Conservation (phyloP, 1,140 invertebrate species). For the Lepidurus apus region DNA sequence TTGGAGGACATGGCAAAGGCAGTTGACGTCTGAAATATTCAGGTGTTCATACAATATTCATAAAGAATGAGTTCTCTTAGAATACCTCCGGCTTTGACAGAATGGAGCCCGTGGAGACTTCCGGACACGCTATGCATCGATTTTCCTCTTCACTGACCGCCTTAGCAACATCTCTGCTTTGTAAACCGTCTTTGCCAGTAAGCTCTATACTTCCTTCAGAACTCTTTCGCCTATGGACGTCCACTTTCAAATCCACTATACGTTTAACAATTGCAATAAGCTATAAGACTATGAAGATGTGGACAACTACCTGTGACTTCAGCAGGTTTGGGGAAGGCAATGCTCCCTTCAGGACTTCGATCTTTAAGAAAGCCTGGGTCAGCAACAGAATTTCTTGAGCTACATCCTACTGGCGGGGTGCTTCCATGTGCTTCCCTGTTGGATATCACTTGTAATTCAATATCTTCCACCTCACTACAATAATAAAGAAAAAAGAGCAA, state of each 20-base stretch:
- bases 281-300: neutral
- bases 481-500: slow-evolving; percentile 29
- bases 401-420: slow-evolving; percentile 55
- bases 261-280: slow-evolving; percentile 34
- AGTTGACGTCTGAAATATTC: slow-evolving; percentile 22
- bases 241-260: slow-evolving; percentile 74
- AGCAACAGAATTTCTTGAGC: slow-evolving; percentile 54
- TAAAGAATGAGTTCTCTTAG: too few relatives aligned
- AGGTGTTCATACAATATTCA: neutral
- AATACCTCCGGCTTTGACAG: neutral
- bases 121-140: neutral
- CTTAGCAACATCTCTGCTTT: neutral
- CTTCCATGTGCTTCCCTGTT: slow-evolving; percentile 48
- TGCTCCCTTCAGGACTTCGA: neutral
- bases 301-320: neutral
- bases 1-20: slow-evolving; percentile 26
- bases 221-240: slow-evolving; percentile 85
- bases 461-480: slow-evolving; percentile 65
- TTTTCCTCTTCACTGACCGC: neutral
- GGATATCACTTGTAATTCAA: slow-evolving; percentile 74
- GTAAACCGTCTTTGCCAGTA: neutral
- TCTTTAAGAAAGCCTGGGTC: slow-evolving; percentile 39
- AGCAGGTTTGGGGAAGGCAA: neutral
- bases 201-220: slow-evolving; percentile 62
- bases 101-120: neutral